Percentiles rank a stretch among this genome's conserved stretches.
Conservation (phyloP, 2,113 vertebrate species). For the Hippocampus guttulatus region DNA sequence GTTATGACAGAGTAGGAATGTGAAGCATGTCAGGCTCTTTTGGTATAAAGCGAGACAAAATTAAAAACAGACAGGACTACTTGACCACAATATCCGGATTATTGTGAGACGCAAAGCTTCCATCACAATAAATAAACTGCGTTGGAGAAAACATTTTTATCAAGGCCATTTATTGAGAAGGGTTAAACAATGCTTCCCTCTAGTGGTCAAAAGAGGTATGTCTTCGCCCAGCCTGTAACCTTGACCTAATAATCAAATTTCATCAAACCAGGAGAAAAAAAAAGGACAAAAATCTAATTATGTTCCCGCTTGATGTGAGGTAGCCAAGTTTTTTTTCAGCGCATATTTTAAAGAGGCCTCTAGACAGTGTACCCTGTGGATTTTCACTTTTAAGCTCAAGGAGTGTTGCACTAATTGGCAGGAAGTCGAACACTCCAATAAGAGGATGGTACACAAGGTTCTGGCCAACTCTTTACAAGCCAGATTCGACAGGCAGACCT, state of each 20-base stretch:
- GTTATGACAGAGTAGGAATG: conserved; percentile 40
- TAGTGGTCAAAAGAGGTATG: conserved; percentile 29
- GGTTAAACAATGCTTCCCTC: conserved; percentile 43
- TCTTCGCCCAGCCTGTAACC: conserved; percentile 41
- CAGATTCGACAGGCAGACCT: conserved; percentile 30
- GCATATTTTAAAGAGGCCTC: conserved; percentile 70
- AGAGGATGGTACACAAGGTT: conserved; percentile 54
- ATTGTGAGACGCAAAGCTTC: neutral
- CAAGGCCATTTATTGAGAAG: neutral
- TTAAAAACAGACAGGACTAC: neutral
- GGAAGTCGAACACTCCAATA: conserved; percentile 68
- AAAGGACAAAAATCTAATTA: conserved; percentile 51
- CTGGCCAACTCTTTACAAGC: conserved; percentile 63
- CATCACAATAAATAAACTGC: neutral
- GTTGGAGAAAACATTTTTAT: neutral
- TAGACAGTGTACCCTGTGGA: conserved; percentile 61
- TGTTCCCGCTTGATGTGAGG: conserved; percentile 65
- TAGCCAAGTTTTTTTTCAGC: conserved; percentile 54
- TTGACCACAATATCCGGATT: neutral
- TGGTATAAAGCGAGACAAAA: neutral
- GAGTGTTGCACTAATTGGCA: conserved; percentile 70
- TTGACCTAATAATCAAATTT: conserved; percentile 61
- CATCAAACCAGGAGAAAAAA: conserved; percentile 56
- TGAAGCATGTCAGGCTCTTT: conserved; percentile 31
- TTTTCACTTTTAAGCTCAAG: conserved; percentile 68